Percentiles rank a stretch among this genome's conserved stretches.
These are phyloP conservation scores for Abscondita cerata DNA, from an alignment of 2,888 invertebrate genomes.

Conservation along the genomic window DNA sequence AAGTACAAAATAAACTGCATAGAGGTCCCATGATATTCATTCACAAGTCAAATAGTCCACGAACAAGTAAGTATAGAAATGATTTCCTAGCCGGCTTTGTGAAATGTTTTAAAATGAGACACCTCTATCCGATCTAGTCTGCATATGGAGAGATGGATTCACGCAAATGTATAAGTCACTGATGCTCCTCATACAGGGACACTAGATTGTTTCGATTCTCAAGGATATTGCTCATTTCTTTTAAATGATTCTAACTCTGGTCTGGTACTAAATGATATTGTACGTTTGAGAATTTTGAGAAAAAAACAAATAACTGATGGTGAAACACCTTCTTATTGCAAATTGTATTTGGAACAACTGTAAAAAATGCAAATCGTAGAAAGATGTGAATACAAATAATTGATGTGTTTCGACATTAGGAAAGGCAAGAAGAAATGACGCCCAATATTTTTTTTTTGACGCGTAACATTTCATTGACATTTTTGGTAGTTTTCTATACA, in stretches of 20 bases:
- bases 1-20: slow-evolving; percentile 37
- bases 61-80: slow-evolving; percentile 55
- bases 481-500: no score
- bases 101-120: slow-evolving; percentile 59
- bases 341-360: no score
- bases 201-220: slow-evolving; percentile 40
- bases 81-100: slow-evolving; percentile 66
- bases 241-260: slow-evolving; percentile 49
- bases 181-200: slow-evolving; percentile 40
- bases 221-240: slow-evolving; percentile 40
- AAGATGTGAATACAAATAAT: no score
- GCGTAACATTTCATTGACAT: no score
- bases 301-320: no score
- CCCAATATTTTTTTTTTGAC: no score
- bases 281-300: slow-evolving; percentile 49
- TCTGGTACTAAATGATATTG: slow-evolving; percentile 47
- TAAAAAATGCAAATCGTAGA: no score
- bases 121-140: slow-evolving; percentile 43
- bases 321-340: no score
- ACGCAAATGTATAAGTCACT: slow-evolving; percentile 39
- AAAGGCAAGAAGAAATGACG: no score
- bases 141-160: slow-evolving; percentile 43
- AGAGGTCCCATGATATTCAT: slow-evolving; percentile 54
- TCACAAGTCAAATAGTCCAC: slow-evolving; percentile 56
- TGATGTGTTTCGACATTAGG: no score